Base-by-base conservation (phyloP, 2,797 vertebrate species). In the Artibeus lituratus region DNA sequence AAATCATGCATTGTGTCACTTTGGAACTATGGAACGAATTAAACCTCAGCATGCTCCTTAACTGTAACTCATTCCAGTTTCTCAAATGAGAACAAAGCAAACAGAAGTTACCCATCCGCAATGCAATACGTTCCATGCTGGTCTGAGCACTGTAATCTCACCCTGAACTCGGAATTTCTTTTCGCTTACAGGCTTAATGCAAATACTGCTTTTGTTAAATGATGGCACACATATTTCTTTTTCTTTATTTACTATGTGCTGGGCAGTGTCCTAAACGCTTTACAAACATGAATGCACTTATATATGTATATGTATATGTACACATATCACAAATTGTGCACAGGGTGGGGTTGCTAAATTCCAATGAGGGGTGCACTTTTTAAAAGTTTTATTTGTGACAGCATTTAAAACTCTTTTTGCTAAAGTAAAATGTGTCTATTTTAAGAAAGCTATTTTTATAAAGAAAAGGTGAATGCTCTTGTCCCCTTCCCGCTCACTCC, bases 21-120 rank as follows among this genome's bases (percentile, higher is more conserved):
- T 26, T 53, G 86, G 35, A 96, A 72, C 91, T 90, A 82, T 87
- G 96, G 91, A 96, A 78, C 10, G 37, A 95, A 74, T 92, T 86
- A 95, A 96, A 83, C 70, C 97, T 80, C 96, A 96, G 94, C 92
- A 77, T 86, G 96, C n/a, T 89, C 53, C 95, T 91, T 55, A 80
- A 78, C 88, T 91, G 83, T 95, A 95, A 96, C 94, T 96, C 94
- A 89, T 96, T 92, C 92, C 94, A 96, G 94, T 94, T 95, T 85
- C 88, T 94, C 87, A 65, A 42, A 89, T 24, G 89, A 96, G 95
- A 97, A 96, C 59, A 96, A 96, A 96, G 80, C 90, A 94, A 94
- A 94, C 72, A 91, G 78, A 89, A 69, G 62, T 70, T 76, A 82
- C 65, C 72, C 55, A 35, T 72, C 77, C 47, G 32, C 65, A 39